phyloP scores from a whole-genome alignment of 2,888 invertebrate genomes.

The Timema cristinae region DNA sequence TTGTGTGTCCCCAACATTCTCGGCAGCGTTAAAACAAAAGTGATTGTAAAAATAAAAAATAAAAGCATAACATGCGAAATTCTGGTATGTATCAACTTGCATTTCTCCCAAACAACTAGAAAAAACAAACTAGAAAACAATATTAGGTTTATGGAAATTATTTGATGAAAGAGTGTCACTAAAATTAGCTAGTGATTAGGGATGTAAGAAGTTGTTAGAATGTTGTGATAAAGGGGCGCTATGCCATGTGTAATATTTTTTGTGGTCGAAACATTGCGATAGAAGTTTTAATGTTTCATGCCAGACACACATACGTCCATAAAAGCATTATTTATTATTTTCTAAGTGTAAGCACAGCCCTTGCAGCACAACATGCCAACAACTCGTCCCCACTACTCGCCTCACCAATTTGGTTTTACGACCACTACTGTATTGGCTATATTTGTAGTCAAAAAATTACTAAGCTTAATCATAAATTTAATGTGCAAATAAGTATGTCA shows the following conservation, averaged over 20 bases:
- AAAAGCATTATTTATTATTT: conserved; percentile 1
- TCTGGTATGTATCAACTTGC: conserved; percentile 22
- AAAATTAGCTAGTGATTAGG: conserved; percentile 10
- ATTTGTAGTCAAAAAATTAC: conserved; percentile 18
- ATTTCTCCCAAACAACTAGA: conserved; percentile 22
- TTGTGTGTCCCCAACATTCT: conserved; percentile 31
- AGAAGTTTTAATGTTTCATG: conserved; percentile 12
- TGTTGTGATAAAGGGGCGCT: conserved; percentile 44
- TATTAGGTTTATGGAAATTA: not conserved
- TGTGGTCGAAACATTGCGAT: no score
- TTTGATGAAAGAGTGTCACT: not conserved
- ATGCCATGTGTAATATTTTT: conserved; percentile 5
- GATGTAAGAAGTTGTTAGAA: conserved; percentile 47
- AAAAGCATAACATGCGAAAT: conserved; percentile 35
- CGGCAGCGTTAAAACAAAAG: conserved; percentile 29
- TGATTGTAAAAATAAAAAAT: conserved; percentile 29
- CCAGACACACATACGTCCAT: conserved; percentile 26
- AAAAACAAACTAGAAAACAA: not conserved
- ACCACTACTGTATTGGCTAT: not conserved
- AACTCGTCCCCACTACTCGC: conserved; percentile 40
- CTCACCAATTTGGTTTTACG: no score
- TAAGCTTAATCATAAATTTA: conserved; percentile 30
- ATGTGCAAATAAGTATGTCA: conserved; percentile 31
- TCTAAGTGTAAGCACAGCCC: conserved; percentile 37
- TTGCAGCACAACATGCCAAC: conserved; percentile 50